Evolutionary conservation across 2,797 vertebrate genomes (phyloP), one percentile per base, ranked within the genome.

Genomic region (Labeo calbasu): DNA sequence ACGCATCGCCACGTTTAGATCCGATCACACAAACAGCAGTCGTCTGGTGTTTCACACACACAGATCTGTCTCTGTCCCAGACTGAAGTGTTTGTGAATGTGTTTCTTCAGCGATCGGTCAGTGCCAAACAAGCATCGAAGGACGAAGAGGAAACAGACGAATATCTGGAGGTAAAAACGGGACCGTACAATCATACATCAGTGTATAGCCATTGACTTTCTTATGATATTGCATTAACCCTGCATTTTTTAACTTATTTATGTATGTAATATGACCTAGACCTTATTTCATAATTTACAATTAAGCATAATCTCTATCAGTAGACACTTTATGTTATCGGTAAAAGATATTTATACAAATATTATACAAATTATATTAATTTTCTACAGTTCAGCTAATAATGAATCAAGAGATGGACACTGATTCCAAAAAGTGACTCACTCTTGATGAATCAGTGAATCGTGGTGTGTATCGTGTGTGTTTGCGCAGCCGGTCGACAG

Each of bases 401-500:
- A 50, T 50, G 48, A 50, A 50, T 50, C 13, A 50, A 50, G 13
- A 50, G 48, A 50, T 50, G 46, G 12, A 4, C 12, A 50, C 48
- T 50, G 50, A 51, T 50, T 50, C 48, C 48, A 48, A 11, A 48
- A 3, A 48, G 11, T 11, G 46, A 48, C 12, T 48, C 46, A 48
- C 43, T 46, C 43, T 9, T 46, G 43, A 8, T 46, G 8, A 46
- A 46, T 46, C 43, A 48, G 46, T 48, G 46, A 48, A 2, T 48
- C 11, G 46, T 48, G 11, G 11, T 48, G 43, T 46, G 43, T 46
- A 10, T n/a, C 21, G 3, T 57, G 14, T 73, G 28, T 75, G 5
- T 73, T 7, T 13, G 17, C 80, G 3, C 81, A 98, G 97, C 91
- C 92, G 1, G 81, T 96, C 53, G 95, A 96, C 66, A 93, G 98